These are phyloP conservation scores for Drosophila meridionalis DNA, from an alignment of 2,888 invertebrate species.

Conservation along the genomic window DNA sequence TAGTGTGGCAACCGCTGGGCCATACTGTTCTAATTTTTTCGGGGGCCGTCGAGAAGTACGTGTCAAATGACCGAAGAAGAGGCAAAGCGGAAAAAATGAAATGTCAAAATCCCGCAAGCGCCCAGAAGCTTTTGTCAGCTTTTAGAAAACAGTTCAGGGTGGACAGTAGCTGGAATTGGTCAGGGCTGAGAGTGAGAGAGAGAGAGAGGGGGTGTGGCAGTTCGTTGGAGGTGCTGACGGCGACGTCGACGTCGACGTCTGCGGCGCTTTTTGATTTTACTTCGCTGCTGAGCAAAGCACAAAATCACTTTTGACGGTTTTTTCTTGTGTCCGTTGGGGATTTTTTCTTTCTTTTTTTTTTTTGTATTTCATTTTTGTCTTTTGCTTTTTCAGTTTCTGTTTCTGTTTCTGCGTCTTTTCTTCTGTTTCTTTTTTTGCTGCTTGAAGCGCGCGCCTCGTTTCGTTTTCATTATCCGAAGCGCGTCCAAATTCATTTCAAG, in stretches of 20 bases:
- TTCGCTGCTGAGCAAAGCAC: conserved; percentile 72
- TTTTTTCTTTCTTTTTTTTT: conserved; percentile 6
- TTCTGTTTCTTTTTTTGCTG: conserved; percentile 17
- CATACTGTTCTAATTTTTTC: conserved; percentile 30
- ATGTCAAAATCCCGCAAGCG: conserved; percentile 64
- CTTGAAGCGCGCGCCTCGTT: conserved; percentile 72
- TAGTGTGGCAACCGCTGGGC: neutral
- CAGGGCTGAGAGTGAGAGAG: neutral
- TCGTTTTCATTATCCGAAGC: conserved; percentile 79
- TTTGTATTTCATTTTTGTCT: conserved; percentile 3
- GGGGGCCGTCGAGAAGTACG: conserved; percentile 47
- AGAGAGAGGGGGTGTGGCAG: neutral
- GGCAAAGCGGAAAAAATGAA: conserved; percentile 42
- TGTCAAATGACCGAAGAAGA: conserved; percentile 62
- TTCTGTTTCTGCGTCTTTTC: conserved; percentile 19
- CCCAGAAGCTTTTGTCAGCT: conserved; percentile 60
- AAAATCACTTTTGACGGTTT: conserved; percentile 82
- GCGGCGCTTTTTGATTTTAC: conserved; percentile 74
- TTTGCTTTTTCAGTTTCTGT: conserved; percentile 15
- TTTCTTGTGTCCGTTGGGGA: conserved; percentile 69
- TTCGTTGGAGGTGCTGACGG: conserved; percentile 62
- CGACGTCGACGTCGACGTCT: conserved; percentile 51
- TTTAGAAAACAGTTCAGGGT: conserved; percentile 65
- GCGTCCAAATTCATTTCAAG: conserved; percentile 76
- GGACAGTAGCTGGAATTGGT: conserved; percentile 35